These are phyloP conservation scores for Hephaestus fuliginosus DNA, from an alignment of 2,797 vertebrate genomes.

Conservation along the genomic window DNA sequence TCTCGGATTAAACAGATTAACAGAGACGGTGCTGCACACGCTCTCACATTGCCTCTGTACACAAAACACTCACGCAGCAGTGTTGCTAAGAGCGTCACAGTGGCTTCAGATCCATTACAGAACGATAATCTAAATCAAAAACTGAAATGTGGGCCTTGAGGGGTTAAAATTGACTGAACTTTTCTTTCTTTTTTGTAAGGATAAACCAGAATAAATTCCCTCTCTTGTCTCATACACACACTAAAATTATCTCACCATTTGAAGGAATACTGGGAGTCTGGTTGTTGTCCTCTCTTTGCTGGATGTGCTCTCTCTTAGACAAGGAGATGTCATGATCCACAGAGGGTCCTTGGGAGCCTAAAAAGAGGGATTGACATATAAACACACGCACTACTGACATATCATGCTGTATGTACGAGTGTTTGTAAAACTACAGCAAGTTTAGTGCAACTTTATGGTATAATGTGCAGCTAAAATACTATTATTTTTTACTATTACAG, in stretches of 20 bases:
- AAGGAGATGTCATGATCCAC: conserved; percentile 55
- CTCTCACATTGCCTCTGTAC: neutral
- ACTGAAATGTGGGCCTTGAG: neutral
- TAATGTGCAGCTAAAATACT: neutral
- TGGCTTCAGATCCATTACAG: neutral
- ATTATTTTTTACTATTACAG: neutral
- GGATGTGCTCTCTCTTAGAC: conserved; percentile 73
- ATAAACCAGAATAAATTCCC: neutral
- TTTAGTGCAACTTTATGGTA: neutral
- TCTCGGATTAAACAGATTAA: conserved; percentile 32
- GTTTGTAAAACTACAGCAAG: neutral
- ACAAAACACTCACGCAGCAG: neutral
- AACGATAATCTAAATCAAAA: neutral
- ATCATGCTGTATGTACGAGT: neutral
- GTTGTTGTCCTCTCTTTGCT: conserved; percentile 69
- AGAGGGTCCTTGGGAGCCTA: conserved; percentile 46
- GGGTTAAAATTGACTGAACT: neutral
- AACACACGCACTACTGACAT: neutral
- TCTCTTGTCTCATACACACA: neutral
- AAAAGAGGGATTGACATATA: neutral
- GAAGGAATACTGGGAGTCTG: conserved; percentile 67
- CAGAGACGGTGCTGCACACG: neutral
- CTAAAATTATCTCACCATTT: conserved; percentile 73
- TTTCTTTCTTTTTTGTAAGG: neutral
- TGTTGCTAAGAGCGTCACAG: neutral